Conservation (phyloP, 2,888 invertebrate genomes). For the Dendrolimus houi region DNA sequence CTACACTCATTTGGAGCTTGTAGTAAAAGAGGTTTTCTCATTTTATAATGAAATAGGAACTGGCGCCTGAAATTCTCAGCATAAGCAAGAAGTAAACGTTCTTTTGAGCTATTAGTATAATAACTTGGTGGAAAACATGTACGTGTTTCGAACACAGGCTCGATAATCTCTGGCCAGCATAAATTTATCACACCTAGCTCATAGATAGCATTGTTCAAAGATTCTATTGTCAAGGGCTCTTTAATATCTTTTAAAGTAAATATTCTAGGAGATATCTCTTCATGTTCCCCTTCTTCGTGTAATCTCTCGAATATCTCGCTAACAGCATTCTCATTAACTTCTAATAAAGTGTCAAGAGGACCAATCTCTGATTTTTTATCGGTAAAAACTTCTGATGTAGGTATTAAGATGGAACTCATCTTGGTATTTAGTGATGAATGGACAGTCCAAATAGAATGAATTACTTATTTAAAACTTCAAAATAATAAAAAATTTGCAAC, state of each 20-base stretch:
- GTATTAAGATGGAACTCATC: constrained; percentile 24
- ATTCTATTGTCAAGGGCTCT: constrained; percentile 63
- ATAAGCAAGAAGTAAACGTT: constrained; percentile 82
- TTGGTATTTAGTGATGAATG: neutral
- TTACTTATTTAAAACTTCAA: constrained; percentile 1
- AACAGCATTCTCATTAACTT: constrained; percentile 52
- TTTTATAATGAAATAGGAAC: constrained; percentile 70
- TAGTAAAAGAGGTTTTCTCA: constrained; percentile 80
- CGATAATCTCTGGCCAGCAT: constrained; percentile 78
- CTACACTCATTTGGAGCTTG: constrained; percentile 86
- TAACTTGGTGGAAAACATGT: constrained; percentile 80
- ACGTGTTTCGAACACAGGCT: constrained; percentile 74
- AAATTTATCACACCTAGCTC: constrained; percentile 78
- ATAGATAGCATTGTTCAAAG: constrained; percentile 76
- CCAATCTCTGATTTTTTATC: constrained; percentile 39
- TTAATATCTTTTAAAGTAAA: constrained; percentile 42
- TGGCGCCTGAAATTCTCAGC: constrained; percentile 88
- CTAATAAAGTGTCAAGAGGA: constrained; percentile 49
- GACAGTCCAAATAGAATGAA: constrained; percentile 1
- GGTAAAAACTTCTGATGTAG: constrained; percentile 21
- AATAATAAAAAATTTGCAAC: neutral
- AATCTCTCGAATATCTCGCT: constrained; percentile 47
- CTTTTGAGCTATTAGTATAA: constrained; percentile 80
- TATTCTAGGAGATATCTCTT: constrained; percentile 53
- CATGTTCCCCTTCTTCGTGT: constrained; percentile 37